phyloP scores from a whole-genome alignment of 2,888 invertebrate genomes.

The Scelioninae gen. 1 region DNA sequence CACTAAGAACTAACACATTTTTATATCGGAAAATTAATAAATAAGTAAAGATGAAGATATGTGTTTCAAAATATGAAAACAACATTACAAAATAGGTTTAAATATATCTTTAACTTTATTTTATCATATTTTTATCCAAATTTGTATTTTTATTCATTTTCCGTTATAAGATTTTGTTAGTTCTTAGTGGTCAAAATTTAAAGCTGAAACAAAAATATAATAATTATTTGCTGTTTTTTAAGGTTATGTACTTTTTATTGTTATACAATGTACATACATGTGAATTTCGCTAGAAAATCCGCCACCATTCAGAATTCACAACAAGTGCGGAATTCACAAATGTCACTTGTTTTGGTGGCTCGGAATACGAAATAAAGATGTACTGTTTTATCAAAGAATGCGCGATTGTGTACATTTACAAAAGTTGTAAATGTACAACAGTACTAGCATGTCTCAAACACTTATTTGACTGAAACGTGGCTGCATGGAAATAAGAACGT shows the following conservation, averaged over 20 bases:
- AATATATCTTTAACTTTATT: too few relatives aligned
- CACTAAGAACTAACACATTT: too few relatives aligned
- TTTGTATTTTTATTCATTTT: too few relatives aligned
- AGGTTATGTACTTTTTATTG: not conserved
- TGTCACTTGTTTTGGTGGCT: slow-evolving; percentile 74
- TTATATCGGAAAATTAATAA: too few relatives aligned
- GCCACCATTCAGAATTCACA: slow-evolving; percentile 70
- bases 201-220: not conserved
- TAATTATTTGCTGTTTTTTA: too few relatives aligned
- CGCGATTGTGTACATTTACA: slow-evolving; percentile 34
- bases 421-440: too few relatives aligned
- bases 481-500: slow-evolving; percentile 26
- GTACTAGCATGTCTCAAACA: slow-evolving; percentile 37
- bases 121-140: too few relatives aligned
- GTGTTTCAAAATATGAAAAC: too few relatives aligned
- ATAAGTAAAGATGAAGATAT: too few relatives aligned
- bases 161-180: too few relatives aligned
- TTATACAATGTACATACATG: not conserved
- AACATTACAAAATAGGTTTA: too few relatives aligned
- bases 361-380: slow-evolving; percentile 75
- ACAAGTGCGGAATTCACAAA: slow-evolving; percentile 76
- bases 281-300: slow-evolving; percentile 19
- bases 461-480: slow-evolving; percentile 32
- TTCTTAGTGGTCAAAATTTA: too few relatives aligned
- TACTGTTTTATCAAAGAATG: slow-evolving; percentile 43